phyloP scores from a whole-genome alignment of 1,140 invertebrate species.

The Bombus sylvicola region DNA sequence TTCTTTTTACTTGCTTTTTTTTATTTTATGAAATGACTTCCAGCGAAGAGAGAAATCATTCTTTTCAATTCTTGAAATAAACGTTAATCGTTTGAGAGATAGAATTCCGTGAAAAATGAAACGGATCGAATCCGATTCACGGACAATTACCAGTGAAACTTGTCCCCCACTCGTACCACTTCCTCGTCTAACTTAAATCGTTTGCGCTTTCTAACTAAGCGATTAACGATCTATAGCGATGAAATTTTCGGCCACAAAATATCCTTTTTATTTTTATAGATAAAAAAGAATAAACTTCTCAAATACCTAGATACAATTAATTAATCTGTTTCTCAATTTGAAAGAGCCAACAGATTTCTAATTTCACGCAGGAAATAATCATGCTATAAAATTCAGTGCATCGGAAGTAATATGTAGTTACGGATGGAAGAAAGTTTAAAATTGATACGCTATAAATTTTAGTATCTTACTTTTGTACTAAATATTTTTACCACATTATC shows the following conservation, averaged over 20 bases:
- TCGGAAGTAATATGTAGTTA: too few relatives aligned
- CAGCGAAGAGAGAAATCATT: background rate
- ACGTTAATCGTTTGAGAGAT: background rate
- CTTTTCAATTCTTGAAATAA: background rate
- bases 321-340: background rate
- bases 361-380: background rate
- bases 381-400: too few relatives aligned
- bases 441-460: too few relatives aligned
- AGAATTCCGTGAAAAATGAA: background rate
- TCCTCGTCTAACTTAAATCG: background rate
- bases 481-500: too few relatives aligned
- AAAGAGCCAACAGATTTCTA: background rate
- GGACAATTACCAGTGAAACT: slow-evolving; percentile 19
- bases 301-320: background rate
- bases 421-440: too few relatives aligned
- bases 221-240: background rate
- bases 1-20: background rate
- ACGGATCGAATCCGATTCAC: slow-evolving; percentile 9
- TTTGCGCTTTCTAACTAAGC: slow-evolving; percentile 25
- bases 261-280: too few relatives aligned
- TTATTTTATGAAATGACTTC: background rate
- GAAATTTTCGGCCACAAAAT: background rate
- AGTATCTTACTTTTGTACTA: too few relatives aligned
- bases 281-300: fast-evolving
- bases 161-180: background rate